Evolutionary conservation across 2,888 invertebrate species (phyloP), one percentile per base, ranked within the genome.

Genomic region (Cylindroiulus punctatus): DNA sequence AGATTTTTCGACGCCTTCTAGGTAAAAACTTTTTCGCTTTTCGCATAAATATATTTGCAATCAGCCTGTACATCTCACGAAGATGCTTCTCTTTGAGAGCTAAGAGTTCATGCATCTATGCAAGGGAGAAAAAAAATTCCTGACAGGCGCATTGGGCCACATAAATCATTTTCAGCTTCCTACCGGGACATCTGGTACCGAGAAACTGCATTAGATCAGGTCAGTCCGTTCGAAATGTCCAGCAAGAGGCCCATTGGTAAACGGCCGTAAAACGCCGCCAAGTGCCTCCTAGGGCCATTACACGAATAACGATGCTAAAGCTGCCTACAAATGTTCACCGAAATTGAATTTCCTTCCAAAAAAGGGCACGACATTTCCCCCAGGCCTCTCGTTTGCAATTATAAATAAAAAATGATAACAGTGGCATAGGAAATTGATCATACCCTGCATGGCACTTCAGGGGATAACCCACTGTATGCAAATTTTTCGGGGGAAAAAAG

Each of bases 131-230:
- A 76, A 14, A 76, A 76, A 76, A 76, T 76, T 5, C 26, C 76
- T 76, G 76, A 76, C 76, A 76, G 76, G 76, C 76, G 76, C 76
- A 30, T 30, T 76, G 76, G 76, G 76, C 76, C 76, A 76, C 76
- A 76, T 76, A 76, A 76, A 76, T 76, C 76, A 76, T 76, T 76
- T 76, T 30, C 76, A 30, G 26, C 30, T 76, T 30, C 17, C 76
- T 76, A 30, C 30, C 17, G 76, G 76, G 76, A 76, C 76, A 76
- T 76, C 30, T 30, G 76, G 76, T 76, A 76, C 76, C 30, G 14
- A 76, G 76, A 76, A 76, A 76, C 26, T 76, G 76, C 76, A 76
- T 76, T 76, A 76, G 30, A 76, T 10, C 26, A 30, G 76, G 76
- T 76, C 76, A 30, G 76, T 76, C 76, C 30, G 30, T 76, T 17